Conservation (phyloP, 2,888 invertebrate species). For the Epirrita christyi region DNA sequence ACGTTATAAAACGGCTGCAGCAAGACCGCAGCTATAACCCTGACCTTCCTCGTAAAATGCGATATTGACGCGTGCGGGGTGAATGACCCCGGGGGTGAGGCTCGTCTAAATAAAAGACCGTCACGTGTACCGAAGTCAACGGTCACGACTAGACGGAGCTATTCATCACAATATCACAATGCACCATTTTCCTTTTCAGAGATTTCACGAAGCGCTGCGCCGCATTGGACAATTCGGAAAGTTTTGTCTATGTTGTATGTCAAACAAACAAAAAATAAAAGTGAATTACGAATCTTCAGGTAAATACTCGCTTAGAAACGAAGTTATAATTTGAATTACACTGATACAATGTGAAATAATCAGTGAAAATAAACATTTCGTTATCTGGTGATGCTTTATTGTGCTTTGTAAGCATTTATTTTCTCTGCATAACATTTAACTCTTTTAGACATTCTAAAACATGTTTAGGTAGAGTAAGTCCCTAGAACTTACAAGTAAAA, state of each 20-base stretch:
- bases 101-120: conserved; percentile 78
- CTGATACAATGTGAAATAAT: conserved; percentile 21
- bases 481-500: neutral
- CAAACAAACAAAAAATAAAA: too few relatives aligned
- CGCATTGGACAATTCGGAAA: neutral
- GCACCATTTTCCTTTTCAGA: conserved; percentile 20
- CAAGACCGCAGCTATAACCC: conserved; percentile 59
- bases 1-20: conserved; percentile 34
- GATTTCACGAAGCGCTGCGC: conserved; percentile 16
- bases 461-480: too few relatives aligned
- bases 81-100: conserved; percentile 75
- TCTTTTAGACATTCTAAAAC: neutral
- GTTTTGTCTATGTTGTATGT: neutral
- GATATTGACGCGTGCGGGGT: conserved; percentile 59
- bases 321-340: conserved; percentile 4
- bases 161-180: conserved; percentile 12
- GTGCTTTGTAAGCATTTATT: conserved; percentile 1
- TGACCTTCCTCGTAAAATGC: conserved; percentile 73
- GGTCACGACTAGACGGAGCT: conserved; percentile 20
- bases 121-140: conserved; percentile 46
- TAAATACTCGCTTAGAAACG: neutral
- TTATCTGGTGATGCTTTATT: conserved; percentile 7
- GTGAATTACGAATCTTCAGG: neutral
- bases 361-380: conserved; percentile 17
- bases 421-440: conserved; percentile 3